Evolutionary conservation across 2,797 vertebrate genomes (phyloP).

Genomic region (Eurystomus glaucurus): DNA sequence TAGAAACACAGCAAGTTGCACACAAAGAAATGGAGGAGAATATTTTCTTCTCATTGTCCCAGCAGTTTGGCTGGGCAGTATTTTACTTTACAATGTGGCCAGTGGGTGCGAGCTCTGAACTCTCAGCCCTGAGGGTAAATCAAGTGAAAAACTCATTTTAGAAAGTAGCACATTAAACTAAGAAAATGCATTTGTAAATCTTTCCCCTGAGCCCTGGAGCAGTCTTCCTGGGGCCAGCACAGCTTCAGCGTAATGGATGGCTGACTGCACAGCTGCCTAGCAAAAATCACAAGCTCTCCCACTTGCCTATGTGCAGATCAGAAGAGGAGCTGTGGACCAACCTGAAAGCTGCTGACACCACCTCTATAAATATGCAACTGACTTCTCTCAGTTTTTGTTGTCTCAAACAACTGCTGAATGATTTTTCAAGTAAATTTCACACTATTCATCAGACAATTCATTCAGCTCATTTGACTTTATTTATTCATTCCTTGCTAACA

Average conservation of each 20-base stretch:
- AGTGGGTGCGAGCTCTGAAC: background rate
- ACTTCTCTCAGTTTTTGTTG: conserved; percentile 11
- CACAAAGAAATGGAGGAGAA: background rate
- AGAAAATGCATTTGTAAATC: conserved; percentile 8
- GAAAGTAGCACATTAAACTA: background rate
- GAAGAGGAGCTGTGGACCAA: rapidly evolving
- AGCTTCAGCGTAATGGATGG: background rate
- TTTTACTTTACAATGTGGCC: background rate
- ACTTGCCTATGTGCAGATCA: background rate
- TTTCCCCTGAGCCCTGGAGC: background rate
- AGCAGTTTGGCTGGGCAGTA: background rate
- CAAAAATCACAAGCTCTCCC: background rate
- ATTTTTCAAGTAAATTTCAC: conserved; percentile 49
- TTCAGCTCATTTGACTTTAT: conserved; percentile 45
- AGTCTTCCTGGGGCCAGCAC: background rate
- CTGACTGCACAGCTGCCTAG: background rate
- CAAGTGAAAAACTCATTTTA: conserved; percentile 37
- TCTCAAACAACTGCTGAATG: conserved; percentile 36
- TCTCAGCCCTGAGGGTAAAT: background rate
- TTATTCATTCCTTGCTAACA: conserved; percentile 12
- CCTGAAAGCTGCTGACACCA: background rate
- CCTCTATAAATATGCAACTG: background rate
- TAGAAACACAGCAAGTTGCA: rapidly evolving
- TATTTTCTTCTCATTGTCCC: background rate
- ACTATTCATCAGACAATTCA: conserved; percentile 32